Percentiles rank a stretch among this genome's conserved stretches.
Evolutionary conservation across 1,140 invertebrate genomes (phyloP).

Genomic region (Drosophila lowei): DNA sequence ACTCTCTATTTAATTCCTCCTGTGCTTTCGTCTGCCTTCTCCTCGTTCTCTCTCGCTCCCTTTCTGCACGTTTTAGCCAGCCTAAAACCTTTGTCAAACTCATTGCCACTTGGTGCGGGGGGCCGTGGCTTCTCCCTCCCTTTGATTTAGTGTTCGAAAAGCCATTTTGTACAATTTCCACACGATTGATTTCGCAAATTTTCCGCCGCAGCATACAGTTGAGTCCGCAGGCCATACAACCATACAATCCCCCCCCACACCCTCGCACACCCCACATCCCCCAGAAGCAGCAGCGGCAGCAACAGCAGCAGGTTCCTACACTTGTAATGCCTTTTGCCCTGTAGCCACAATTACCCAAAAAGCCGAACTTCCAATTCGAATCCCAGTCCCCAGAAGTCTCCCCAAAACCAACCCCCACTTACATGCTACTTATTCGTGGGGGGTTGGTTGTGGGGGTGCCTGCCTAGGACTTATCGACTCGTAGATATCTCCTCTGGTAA

Average conservation of each 20-base stretch:
- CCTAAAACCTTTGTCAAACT: constrained; percentile 31
- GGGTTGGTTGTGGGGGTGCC: background rate
- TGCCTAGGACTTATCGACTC: constrained; percentile 58
- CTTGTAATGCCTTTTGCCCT: constrained; percentile 72
- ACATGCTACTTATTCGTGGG: constrained; percentile 18
- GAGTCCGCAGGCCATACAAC: constrained; percentile 29
- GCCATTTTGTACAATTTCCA: constrained; percentile 80
- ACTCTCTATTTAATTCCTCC: no score
- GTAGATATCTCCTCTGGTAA: constrained; percentile 59
- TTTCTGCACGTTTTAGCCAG: constrained; percentile 2
- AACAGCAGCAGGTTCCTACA: constrained; percentile 47
- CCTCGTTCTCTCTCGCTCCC: background rate
- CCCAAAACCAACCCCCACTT: constrained; percentile 22
- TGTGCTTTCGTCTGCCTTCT: constrained; percentile 2
- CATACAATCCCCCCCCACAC: background rate
- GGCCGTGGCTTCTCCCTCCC: constrained; percentile 1
- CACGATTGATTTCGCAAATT: constrained; percentile 81
- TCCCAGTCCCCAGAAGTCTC: constrained; percentile 29
- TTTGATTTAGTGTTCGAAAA: constrained; percentile 72
- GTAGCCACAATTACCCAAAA: constrained; percentile 79
- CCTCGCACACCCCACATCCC: background rate
- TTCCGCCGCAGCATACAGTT: constrained; percentile 62
- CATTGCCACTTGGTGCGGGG: constrained; percentile 25
- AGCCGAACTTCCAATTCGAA: constrained; percentile 66
- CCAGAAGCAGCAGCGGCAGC: constrained; percentile 1